phyloP scores from a whole-genome alignment of 1,140 invertebrate species.

The Drosophila tani region DNA sequence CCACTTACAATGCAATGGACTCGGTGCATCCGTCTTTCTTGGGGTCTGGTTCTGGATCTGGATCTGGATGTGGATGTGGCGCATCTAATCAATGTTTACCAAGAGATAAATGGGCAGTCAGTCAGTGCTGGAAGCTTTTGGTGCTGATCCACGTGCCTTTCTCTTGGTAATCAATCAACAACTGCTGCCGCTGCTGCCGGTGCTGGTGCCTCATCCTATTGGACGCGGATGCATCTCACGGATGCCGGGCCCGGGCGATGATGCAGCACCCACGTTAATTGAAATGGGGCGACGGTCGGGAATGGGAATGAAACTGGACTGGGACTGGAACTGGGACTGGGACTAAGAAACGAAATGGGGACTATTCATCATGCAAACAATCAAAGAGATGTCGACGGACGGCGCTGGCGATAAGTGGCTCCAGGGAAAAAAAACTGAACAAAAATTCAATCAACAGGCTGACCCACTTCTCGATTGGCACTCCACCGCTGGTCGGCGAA shows the following conservation, averaged over 20 bases:
- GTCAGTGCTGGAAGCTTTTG: constrained; percentile 19
- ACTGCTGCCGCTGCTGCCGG: constrained; percentile 5
- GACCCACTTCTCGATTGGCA: constrained; percentile 59
- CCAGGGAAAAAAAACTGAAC: constrained; percentile 19
- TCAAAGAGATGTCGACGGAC: constrained; percentile 67
- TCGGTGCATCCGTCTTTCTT: constrained; percentile 22
- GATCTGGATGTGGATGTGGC: constrained; percentile 6
- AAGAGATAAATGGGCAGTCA: constrained; percentile 62
- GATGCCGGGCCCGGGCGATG: constrained; percentile 21
- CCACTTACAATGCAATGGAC: constrained; percentile 19
- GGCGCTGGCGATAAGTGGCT: constrained; percentile 55
- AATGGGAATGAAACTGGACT: constrained; percentile 22
- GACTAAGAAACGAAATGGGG: not conserved
- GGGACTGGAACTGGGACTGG: constrained; percentile 4
- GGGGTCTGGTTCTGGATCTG: constrained; percentile 1
- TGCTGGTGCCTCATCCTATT: constrained; percentile 25
- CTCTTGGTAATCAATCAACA: constrained; percentile 60
- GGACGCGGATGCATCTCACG: constrained; percentile 36
- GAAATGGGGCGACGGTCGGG: constrained; percentile 22
- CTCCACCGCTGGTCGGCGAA: constrained; percentile 1
- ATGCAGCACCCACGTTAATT: constrained; percentile 48
- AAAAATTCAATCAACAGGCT: constrained; percentile 70
- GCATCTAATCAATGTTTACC: constrained; percentile 65
- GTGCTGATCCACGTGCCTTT: constrained; percentile 29
- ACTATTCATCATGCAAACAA: constrained; percentile 48